Percentiles rank a stretch among this genome's conserved stretches.
These are phyloP conservation scores for Julus scandinavius DNA, from an alignment of 2,888 invertebrate species.

Conservation along the genomic window DNA sequence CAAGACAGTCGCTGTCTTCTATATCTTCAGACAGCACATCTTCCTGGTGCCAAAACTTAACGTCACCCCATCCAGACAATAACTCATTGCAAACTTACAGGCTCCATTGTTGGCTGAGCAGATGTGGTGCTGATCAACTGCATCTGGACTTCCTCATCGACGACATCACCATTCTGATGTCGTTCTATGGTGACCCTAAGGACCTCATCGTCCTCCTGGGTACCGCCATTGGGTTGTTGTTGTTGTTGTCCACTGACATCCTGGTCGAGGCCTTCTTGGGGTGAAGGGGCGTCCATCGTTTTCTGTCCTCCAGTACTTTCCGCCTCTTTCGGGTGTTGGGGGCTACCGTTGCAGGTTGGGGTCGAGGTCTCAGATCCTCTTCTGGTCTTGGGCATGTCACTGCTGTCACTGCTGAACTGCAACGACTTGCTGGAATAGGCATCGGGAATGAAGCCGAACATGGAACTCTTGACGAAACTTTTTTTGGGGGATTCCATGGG, in stretches of 20 bases:
- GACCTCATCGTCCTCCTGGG: constrained; percentile 47
- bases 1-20: no score
- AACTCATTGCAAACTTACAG: constrained; percentile 41
- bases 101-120: constrained; percentile 37
- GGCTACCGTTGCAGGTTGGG: constrained; percentile 4
- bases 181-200: constrained; percentile 53
- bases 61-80: not conserved
- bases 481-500: constrained; percentile 49
- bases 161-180: constrained; percentile 61
- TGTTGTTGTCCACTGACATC: not conserved
- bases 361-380: constrained; percentile 48
- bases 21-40: not conserved
- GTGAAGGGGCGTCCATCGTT: not conserved
- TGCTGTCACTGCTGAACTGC: constrained; percentile 52
- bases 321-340: not conserved
- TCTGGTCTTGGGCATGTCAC: constrained; percentile 27
- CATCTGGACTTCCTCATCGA: constrained; percentile 50
- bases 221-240: not conserved
- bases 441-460: constrained; percentile 63
- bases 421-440: constrained; percentile 61
- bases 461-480: constrained; percentile 61
- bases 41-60: not conserved
- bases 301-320: not conserved
- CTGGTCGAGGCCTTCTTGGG: not conserved
- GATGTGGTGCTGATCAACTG: not conserved